A percentile compares a stretch with the other conserved stretches of the same genome.
phyloP scores from a whole-genome alignment of 2,888 invertebrate species.

The Rotaria macrura region DNA sequence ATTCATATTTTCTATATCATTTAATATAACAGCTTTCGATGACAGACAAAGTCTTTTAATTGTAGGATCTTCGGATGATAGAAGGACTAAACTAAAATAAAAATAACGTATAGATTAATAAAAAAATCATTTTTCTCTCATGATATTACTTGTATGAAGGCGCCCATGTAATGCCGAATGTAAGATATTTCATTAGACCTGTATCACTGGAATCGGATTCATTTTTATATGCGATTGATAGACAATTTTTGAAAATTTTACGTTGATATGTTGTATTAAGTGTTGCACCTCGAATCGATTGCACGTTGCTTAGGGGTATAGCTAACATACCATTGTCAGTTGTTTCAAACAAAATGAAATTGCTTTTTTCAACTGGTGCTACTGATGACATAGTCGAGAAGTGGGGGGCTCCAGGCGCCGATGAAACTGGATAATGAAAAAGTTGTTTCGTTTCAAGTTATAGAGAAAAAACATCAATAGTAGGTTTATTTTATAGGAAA shows the following conservation, averaged over 20 bases:
- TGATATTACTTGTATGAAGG: background rate
- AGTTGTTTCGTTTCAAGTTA: too few species aligned
- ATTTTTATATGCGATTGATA: background rate
- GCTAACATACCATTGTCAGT: background rate
- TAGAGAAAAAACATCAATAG: too few species aligned
- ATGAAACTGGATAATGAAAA: too few species aligned
- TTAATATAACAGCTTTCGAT: background rate
- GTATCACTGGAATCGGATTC: background rate
- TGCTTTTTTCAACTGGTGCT: background rate
- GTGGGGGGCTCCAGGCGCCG: too few species aligned
- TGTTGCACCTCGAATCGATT: background rate
- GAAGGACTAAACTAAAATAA: background rate
- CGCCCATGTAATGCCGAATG: constrained; percentile 4
- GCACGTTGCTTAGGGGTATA: background rate
- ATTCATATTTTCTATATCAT: constrained; percentile 16
- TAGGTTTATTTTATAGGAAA: too few species aligned
- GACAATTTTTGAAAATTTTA: background rate
- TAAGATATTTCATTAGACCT: constrained; percentile 12
- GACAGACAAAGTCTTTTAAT: background rate
- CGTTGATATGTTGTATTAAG: background rate
- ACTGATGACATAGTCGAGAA: too few species aligned
- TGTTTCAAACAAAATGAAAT: background rate
- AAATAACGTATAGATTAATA: background rate
- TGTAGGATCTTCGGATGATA: background rate
- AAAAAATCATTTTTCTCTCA: background rate